A percentile compares a stretch with the other conserved stretches of the same genome.
phyloP scores from a whole-genome alignment of 2,797 vertebrate species.

The Tapera naevia region DNA sequence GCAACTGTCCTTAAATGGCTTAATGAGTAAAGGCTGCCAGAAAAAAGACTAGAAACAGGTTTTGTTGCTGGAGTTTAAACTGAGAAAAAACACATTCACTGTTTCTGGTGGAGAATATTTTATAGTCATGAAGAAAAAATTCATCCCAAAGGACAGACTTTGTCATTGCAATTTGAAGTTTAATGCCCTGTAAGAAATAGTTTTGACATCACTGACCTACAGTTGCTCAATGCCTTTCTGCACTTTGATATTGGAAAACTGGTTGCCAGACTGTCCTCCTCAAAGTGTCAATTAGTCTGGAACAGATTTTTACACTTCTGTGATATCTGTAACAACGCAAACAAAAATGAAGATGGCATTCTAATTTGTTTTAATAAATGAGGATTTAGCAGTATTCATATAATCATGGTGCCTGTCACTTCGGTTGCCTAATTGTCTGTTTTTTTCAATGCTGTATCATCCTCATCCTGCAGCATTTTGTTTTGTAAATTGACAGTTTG shows the following conservation, averaged over 20 bases:
- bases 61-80: background rate
- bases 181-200: background rate
- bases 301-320: slow-evolving; percentile 27
- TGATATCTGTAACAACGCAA: background rate
- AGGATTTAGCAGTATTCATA: background rate
- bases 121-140: background rate
- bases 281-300: slow-evolving; percentile 28
- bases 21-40: background rate
- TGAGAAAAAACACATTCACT: background rate
- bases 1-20: slow-evolving; percentile 25
- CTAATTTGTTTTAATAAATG: background rate
- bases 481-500: background rate
- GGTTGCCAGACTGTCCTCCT: slow-evolving; percentile 7
- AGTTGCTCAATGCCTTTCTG: background rate
- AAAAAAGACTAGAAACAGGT: slow-evolving; percentile 8
- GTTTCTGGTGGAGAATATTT: background rate
- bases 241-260: background rate
- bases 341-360: background rate
- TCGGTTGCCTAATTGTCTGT: background rate
- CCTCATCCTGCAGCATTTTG: background rate
- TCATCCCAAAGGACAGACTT: background rate
- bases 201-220: background rate
- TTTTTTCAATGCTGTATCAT: background rate
- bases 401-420: background rate
- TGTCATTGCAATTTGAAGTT: background rate